Evolutionary conservation across 2,797 vertebrate species (phyloP), one percentile per base, ranked within the genome.

Genomic region (Liparis tanakae): DNA sequence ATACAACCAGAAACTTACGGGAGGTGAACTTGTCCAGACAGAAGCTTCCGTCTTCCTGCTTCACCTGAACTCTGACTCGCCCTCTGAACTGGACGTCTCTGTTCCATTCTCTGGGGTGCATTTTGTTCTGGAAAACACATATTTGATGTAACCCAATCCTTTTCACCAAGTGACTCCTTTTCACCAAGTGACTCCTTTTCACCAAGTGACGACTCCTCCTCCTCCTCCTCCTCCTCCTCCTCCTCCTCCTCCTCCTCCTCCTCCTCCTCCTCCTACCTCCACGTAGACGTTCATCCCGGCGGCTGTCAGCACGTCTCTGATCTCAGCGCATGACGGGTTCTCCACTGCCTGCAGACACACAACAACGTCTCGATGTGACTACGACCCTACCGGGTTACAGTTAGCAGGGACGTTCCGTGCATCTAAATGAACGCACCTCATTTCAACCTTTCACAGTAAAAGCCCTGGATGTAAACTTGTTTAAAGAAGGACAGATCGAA

Each of bases 101-200:
- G 92, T 98, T 99, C 97, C 96, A 98, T 81, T 99, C 98, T 60
- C 97, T 92, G 44, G 97, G 95, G 85, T 99, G 97, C 95, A 98
- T 95, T 87, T 99, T 98, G 85, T 97, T 97, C 95, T 97, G 94
- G 61, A 9, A 76, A 58, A 57, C 22, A 37, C 15, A 37, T 6
- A 25, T 5, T 18, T 1, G 3, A n/a, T 39, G 37, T 50, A 3
- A 9, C n/a, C n/a, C n/a, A n/a, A n/a, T n/a, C n/a, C n/a, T n/a
- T n/a, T n/a, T n/a, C n/a, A n/a, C n/a, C n/a, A n/a, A n/a, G n/a
- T n/a, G n/a, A n/a, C n/a, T 46, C 10, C 12, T 46, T 9, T n/a
- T 51, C 12, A 36, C 30, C 3, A 15, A 36, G 15, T n/a, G 15
- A 36, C 18, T 46, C 10, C 12, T 46, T 9, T n/a, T 51, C 12